phyloP scores from a whole-genome alignment of 2,797 vertebrate genomes.

The Clarias laeviceps region DNA sequence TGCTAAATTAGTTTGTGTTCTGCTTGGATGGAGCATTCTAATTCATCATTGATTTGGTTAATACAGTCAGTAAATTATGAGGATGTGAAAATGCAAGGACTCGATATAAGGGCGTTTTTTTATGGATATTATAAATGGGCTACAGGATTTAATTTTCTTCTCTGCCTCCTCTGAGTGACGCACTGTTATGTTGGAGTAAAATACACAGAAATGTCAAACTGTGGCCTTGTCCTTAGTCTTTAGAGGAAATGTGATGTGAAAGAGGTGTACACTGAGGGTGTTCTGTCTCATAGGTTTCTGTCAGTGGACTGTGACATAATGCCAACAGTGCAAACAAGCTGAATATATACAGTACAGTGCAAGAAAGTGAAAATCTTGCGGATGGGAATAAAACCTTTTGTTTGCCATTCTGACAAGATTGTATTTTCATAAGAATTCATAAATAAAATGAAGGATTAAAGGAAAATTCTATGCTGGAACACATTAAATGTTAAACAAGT shows the following conservation, averaged over 20 bases:
- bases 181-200: background rate
- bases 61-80: conserved; percentile 19
- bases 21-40: conserved; percentile 35
- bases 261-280: conserved; percentile 11
- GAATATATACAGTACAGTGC: too few relatives aligned
- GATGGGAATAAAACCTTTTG: background rate
- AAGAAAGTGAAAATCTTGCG: background rate
- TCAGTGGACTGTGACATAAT: conserved; percentile 17
- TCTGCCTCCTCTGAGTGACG: background rate
- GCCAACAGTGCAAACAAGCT: background rate
- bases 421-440: background rate
- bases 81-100: background rate
- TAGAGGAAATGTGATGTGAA: conserved; percentile 36
- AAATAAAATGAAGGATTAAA: background rate
- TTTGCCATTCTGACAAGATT: too few relatives aligned
- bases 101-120: conserved; percentile 14
- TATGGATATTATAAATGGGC: background rate
- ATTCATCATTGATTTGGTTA: conserved; percentile 31
- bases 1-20: conserved; percentile 27
- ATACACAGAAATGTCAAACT: conserved; percentile 18
- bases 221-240: conserved; percentile 27
- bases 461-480: background rate
- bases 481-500: background rate
- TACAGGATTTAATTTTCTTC: conserved; percentile 18
- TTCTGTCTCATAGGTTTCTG: conserved; percentile 17